Percentiles rank a stretch among this genome's conserved stretches.
Conservation (phyloP, 2,888 invertebrate genomes). For the Hermaeophaga mercurialis region DNA sequence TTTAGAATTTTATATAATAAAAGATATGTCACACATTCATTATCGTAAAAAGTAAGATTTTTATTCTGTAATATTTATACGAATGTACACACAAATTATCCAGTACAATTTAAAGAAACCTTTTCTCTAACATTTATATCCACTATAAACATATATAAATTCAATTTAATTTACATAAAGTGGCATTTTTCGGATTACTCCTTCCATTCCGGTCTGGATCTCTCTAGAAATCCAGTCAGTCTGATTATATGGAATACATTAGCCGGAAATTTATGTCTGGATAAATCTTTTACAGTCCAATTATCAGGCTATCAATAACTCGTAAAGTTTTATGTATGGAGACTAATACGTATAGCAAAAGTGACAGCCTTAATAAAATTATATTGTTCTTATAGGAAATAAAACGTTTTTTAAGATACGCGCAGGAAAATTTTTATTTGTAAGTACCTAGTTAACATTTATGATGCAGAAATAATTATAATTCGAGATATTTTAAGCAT, state of each 20-base stretch:
- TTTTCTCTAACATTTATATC: constrained; percentile 1
- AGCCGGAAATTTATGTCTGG: constrained; percentile 13
- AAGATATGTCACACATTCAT: too few species aligned
- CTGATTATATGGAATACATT: constrained; percentile 14
- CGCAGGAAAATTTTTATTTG: too few species aligned
- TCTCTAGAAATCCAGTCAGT: constrained; percentile 4
- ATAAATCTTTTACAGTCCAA: constrained; percentile 19
- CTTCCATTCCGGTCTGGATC: constrained; percentile 10
- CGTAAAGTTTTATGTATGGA: constrained; percentile 16
- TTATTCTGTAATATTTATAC: constrained; percentile 5
- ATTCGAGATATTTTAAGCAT: too few species aligned
- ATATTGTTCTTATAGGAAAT: too few species aligned
- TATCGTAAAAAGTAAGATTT: too few species aligned
- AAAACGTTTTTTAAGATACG: too few species aligned
- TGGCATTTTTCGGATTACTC: constrained; percentile 15
- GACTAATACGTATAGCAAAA: constrained; percentile 10
- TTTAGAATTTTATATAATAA: too few species aligned
- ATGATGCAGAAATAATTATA: too few species aligned
- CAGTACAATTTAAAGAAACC: background rate
- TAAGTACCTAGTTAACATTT: too few species aligned
- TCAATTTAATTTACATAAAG: constrained; percentile 12
- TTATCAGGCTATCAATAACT: constrained; percentile 15
- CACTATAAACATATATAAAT: constrained; percentile 6
- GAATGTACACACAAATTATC: background rate
- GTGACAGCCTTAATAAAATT: constrained; percentile 4